These are phyloP conservation scores for Hydractinia symbiolongicarpus DNA, from an alignment of 30 jellyfish, hydroid and myxozoan genomes.

Conservation along the genomic window DNA sequence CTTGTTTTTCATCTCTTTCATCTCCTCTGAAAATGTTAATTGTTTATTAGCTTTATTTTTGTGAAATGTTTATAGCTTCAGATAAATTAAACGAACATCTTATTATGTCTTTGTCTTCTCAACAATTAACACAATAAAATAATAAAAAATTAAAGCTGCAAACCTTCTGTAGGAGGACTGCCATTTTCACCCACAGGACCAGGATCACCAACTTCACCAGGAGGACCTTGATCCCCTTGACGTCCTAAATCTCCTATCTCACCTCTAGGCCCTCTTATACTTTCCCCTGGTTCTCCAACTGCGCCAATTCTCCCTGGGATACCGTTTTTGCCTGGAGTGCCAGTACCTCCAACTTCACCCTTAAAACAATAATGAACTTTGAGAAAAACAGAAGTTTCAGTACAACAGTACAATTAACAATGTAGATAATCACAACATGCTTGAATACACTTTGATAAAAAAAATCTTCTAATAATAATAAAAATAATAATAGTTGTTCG, in stretches of 20 bases:
- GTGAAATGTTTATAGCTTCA: neutral
- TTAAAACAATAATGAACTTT: neutral
- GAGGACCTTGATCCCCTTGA: constrained; percentile 52
- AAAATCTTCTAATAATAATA: neutral
- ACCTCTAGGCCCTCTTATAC: constrained; percentile 56
- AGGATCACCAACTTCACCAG: constrained; percentile 30
- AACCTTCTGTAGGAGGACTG: constrained; percentile 42
- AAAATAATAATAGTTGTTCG: neutral
- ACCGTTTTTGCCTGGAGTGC: constrained; percentile 46
- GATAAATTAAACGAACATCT: neutral
- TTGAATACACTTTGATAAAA: neutral
- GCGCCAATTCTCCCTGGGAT: constrained; percentile 2
- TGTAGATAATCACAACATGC: neutral
- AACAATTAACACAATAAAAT: neutral
- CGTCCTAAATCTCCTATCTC: constrained; percentile 47
- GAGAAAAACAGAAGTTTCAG: neutral
- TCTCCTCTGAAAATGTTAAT: constrained; percentile 5
- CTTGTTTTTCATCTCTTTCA: constrained; percentile 14
- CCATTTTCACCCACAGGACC: constrained; percentile 58
- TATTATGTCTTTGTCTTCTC: neutral
- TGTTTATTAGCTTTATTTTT: neutral
- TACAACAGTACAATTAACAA: neutral
- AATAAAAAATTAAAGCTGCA: neutral
- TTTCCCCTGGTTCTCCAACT: constrained; percentile 18
- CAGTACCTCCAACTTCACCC: constrained; percentile 26